Percentiles rank a stretch among this genome's conserved stretches.
Conservation (phyloP, 2,888 invertebrate genomes). For the Spilosoma lubricipeda region DNA sequence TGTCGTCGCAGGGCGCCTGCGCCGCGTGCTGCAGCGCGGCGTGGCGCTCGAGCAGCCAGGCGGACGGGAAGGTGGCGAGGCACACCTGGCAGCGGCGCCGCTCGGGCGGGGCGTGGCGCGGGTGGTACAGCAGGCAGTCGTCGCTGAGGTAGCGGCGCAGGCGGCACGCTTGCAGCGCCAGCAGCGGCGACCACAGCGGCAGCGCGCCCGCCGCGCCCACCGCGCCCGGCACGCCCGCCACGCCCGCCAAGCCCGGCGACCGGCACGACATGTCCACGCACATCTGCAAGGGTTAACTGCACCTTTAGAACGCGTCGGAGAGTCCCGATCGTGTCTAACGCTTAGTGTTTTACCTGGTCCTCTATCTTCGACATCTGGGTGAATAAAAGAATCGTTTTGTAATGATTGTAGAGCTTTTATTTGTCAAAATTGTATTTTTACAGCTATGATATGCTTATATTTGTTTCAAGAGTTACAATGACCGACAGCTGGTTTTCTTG, state of each 20-base stretch:
- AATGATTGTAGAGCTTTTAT: constrained; percentile 90
- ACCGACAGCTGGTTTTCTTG: constrained; percentile 85
- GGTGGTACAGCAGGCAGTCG: constrained; percentile 82
- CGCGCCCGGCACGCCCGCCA: constrained; percentile 68
- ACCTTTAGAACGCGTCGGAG: background rate
- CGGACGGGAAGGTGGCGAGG: constrained; percentile 94
- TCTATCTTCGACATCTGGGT: constrained; percentile 21
- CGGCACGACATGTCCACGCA: constrained; percentile 79
- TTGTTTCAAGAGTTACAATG: constrained; percentile 89
- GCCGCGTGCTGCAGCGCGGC: constrained; percentile 94
- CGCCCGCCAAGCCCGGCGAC: constrained; percentile 59
- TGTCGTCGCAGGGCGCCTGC: constrained; percentile 89
- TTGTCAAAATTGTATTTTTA: constrained; percentile 94
- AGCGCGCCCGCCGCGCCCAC: constrained; percentile 65
- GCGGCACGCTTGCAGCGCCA: constrained; percentile 81
- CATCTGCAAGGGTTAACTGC: constrained; percentile 69
- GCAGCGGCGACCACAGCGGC: constrained; percentile 81
- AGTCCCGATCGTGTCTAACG: background rate
- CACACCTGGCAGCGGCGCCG: constrained; percentile 92
- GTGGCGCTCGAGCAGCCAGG: constrained; percentile 95
- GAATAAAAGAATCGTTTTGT: constrained; percentile 73
- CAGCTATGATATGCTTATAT: constrained; percentile 97
- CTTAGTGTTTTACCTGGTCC: constrained; percentile 35
- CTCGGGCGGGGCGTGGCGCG: constrained; percentile 72
- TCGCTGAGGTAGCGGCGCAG: constrained; percentile 82